Evolutionary conservation across 2,797 vertebrate genomes (phyloP), one percentile per base, ranked within the genome.

Genomic region (Sebastes oblongus): DNA sequence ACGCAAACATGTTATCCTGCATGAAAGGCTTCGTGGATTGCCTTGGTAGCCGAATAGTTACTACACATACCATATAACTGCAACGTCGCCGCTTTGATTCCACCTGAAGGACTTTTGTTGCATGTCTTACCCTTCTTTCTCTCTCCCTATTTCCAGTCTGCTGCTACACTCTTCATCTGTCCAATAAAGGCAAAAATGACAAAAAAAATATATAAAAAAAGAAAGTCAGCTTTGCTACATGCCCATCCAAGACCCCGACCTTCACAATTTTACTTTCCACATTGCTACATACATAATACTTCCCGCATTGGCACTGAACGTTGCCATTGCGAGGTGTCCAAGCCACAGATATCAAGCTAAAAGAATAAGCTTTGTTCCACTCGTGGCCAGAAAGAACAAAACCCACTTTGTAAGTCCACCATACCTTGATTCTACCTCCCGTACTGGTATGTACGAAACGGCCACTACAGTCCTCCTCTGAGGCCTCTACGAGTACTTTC

Each of bases 381-480:
- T 50, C n/a, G 36, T 73, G 30, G 59, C 36, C 8, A 12, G 27
- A 62, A 80, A 62, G 30, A 72, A 46, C 29, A 78, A 70, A 64
- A 60, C 7, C 24, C 29, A 34, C 56, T 79, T 71, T 75, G 58
- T 46, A 68, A 71, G 50, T 68, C 42, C 42, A 64, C 22, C 59
- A 77, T 13, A 59, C 68, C 29, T 61, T 81, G n/a, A 69, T 50
- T 50, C 73, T 56, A 20, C 22, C 30, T 69, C 34, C 18, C 62
- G 36, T 56, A 34, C 52, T 42, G 62, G 54, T 74, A 67, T 52
- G 29, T 73, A 46, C 56, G 78, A 46, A 81, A 72, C 20, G 69
- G 24, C 16, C 72, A 83, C 42, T 76, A 83, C 24, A 62, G 27
- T 80, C 39, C 6, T 50, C 61, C 60, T 68, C 36, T 77, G 66